Base-by-base conservation (phyloP, 2,888 invertebrate species). In the Calliphora vomitoria region DNA sequence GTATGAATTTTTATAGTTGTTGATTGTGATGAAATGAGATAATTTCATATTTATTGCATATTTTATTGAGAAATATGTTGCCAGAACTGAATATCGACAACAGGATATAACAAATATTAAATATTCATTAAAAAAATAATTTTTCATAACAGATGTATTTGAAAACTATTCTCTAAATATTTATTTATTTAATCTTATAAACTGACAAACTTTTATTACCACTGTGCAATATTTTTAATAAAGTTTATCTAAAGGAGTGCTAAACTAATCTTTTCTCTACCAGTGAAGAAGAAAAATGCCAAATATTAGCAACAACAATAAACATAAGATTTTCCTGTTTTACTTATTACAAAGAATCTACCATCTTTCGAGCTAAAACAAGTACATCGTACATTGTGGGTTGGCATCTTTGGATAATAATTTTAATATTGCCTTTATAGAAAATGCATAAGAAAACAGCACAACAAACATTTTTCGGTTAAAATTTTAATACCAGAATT, bases 401-500 rank as follows among this genome's bases (percentile, higher is more conserved):
- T 35, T 76, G 55, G 64, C 13, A 47, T 64, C 76, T 78, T 82
- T 69, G 55, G 81, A 72, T 72, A 74, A 78, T 82, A 82, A 82
- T 79, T 82, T 79, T 68, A 78, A 68, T 74, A 82, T 82, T 82
- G 58, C 68, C 31, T 64, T 78, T 72, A 47, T 66, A 60, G 72
- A 20, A 55, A 64, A 82, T 66, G 20, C 31, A 55, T 66, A 72
- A 82, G 38, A 55, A 72, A 53, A 71, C 5, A 74, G 60, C 25
- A 71, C 11, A 62, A 74, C 31, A 50, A 50, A 50, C 3, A n/a
- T 50, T 35, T 50, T 50, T 50, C 50, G 50, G 75, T 62, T 69
- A 76, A 76, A 58, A 82, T 72, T 78, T 47, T 82, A 71, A 76
- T 76, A 66, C 44, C 44, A 62, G 15, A 60, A 86, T 86, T 82